Percentiles rank a stretch among this genome's conserved stretches.
These are phyloP conservation scores for Numenius phaeopus DNA, from an alignment of 2,797 vertebrate species.

Conservation along the genomic window DNA sequence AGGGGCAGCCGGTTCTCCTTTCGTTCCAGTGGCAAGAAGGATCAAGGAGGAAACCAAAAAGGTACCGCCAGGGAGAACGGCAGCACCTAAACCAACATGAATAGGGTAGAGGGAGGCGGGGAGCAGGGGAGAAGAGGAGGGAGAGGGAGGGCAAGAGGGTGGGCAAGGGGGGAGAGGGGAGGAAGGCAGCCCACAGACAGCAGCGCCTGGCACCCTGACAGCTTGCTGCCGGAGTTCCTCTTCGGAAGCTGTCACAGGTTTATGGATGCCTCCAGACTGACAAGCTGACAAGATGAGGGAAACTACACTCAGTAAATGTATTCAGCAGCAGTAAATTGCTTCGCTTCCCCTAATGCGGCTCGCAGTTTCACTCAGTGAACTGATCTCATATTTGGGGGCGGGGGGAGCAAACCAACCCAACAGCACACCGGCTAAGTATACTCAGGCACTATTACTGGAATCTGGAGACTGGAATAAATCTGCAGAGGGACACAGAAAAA, in stretches of 20 bases:
- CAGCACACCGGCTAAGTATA: not conserved
- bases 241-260: constrained; percentile 23
- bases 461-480: not conserved
- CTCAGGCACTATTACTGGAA: not conserved
- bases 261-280: constrained; percentile 47
- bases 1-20: not conserved
- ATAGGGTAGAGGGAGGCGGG: not conserved
- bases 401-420: not conserved
- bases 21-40: not conserved
- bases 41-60: not conserved
- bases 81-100: not conserved
- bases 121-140: not conserved
- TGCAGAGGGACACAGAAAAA: not conserved
- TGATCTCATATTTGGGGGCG: not conserved
- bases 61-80: not conserved
- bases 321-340: constrained; percentile 33
- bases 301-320: constrained; percentile 16
- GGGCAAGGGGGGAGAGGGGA: not conserved
- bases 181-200: not conserved
- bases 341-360: constrained; percentile 2
- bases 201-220: constrained; percentile 27
- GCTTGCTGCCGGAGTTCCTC: not conserved
- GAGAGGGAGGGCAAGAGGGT: not conserved
- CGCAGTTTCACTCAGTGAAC: not conserved
- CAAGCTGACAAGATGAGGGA: constrained; percentile 31